These are phyloP conservation scores for Whitmania pigra DNA, from an alignment of 1,140 invertebrate genomes.

Conservation along the genomic window DNA sequence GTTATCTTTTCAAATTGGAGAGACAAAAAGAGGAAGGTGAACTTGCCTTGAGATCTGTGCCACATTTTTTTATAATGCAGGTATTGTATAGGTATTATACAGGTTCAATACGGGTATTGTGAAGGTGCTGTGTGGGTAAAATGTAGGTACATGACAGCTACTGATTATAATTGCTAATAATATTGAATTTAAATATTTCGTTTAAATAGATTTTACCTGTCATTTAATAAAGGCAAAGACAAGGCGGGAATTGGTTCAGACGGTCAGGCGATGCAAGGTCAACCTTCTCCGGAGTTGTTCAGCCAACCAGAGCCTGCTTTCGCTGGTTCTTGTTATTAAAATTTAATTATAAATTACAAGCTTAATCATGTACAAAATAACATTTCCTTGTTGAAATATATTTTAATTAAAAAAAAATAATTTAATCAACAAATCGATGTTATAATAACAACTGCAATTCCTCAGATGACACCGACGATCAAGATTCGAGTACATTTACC, in stretches of 20 bases:
- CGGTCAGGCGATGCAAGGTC: background rate
- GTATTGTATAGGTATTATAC: too few relatives aligned
- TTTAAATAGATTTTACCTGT: too few relatives aligned
- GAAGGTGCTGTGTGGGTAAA: too few relatives aligned
- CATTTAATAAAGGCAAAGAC: background rate
- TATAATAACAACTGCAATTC: background rate
- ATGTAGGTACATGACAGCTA: background rate
- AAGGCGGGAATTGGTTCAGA: constrained; percentile 7
- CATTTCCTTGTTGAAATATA: background rate
- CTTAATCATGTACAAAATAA: background rate
- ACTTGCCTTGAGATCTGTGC: too few relatives aligned
- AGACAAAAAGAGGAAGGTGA: constrained; percentile 38
- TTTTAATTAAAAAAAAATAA: background rate
- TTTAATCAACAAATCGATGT: background rate
- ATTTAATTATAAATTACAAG: background rate
- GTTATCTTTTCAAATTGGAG: constrained; percentile 42
- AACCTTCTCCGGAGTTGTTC: background rate
- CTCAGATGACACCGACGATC: background rate
- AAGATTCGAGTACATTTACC: background rate
- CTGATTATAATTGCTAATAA: too few relatives aligned
- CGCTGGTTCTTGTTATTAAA: background rate
- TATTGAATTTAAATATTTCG: background rate
- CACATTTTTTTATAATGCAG: too few relatives aligned
- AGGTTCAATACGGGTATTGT: too few relatives aligned
- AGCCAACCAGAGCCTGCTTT: constrained; percentile 2